A percentile compares a stretch with the other conserved stretches of the same genome.
Conservation (phyloP, 2,888 invertebrate genomes). For the Drosophila neonasuta region DNA sequence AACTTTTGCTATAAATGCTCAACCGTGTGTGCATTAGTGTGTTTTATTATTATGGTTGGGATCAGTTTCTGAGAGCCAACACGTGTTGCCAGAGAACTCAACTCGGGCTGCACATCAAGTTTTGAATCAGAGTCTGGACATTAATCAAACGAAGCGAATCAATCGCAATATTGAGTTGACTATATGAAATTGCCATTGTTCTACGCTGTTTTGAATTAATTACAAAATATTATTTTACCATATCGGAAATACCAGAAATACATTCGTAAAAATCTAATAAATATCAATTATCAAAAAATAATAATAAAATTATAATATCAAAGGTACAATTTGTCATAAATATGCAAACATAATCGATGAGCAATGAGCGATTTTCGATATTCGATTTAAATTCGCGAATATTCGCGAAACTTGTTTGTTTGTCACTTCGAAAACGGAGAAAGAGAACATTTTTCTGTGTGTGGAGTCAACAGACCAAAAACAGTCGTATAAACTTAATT, state of each 20-base stretch:
- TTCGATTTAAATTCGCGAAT: conserved; percentile 43
- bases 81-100: conserved; percentile 22
- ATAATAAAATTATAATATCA: conserved; percentile 34
- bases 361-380: conserved; percentile 40
- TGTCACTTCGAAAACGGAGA: conserved; percentile 10
- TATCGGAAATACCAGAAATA: conserved; percentile 44
- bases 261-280: conserved; percentile 21
- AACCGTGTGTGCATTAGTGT: neutral
- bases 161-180: conserved; percentile 23
- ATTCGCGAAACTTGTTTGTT: conserved; percentile 36
- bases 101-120: neutral
- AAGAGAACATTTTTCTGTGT: conserved; percentile 3
- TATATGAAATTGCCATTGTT: conserved; percentile 35
- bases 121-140: conserved; percentile 15
- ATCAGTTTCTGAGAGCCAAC: conserved; percentile 5
- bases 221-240: conserved; percentile 34
- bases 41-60: conserved; percentile 1
- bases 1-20: conserved; percentile 3
- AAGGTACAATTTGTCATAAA: conserved; percentile 54
- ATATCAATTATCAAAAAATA: conserved; percentile 41
- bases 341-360: conserved; percentile 40
- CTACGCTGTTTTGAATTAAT: conserved; percentile 48
- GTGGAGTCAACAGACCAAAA: conserved; percentile 20
- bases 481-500: conserved; percentile 45
- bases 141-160: conserved; percentile 34